phyloP scores from a whole-genome alignment of 2,888 invertebrate genomes.

The Lapara coniferarum region DNA sequence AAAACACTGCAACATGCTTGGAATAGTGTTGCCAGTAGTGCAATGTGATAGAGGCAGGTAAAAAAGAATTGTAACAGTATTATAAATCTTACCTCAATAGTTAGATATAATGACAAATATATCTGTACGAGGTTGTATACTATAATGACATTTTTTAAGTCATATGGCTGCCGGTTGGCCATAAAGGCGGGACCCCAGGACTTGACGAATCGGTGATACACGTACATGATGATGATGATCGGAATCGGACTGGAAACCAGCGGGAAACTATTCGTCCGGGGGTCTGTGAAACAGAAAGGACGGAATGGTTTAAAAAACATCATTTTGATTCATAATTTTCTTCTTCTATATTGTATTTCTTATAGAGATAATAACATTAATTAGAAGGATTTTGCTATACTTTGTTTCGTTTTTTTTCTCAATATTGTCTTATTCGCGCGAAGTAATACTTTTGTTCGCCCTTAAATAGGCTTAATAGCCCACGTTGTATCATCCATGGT shows the following conservation, averaged over 20 bases:
- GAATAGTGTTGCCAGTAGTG: too few species aligned
- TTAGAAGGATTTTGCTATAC: too few species aligned
- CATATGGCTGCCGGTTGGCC: constrained; percentile 85
- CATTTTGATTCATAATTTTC: too few species aligned
- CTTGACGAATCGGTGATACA: constrained; percentile 82
- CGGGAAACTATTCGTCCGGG: constrained; percentile 80
- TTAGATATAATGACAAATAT: constrained; percentile 66
- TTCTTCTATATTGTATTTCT: too few species aligned
- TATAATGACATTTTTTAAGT: constrained; percentile 84
- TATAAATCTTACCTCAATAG: constrained; percentile 74
- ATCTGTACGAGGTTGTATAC: constrained; percentile 87
- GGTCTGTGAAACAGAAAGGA: constrained; percentile 76
- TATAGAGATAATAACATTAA: too few species aligned
- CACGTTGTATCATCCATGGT: too few species aligned
- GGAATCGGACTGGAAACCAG: constrained; percentile 77
- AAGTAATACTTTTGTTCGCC: too few species aligned
- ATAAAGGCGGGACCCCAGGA: constrained; percentile 86
- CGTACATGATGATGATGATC: constrained; percentile 67
- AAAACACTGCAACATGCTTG: too few species aligned
- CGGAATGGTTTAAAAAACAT: neutral
- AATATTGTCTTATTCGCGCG: too few species aligned
- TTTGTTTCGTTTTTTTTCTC: too few species aligned
- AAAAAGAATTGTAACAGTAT: constrained; percentile 26
- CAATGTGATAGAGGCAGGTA: neutral
- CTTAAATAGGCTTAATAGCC: too few species aligned